A percentile compares a stretch with the other conserved stretches of the same genome.
Evolutionary conservation across 1,140 invertebrate genomes (phyloP).

Genomic region (Anadara kagoshimensis): DNA sequence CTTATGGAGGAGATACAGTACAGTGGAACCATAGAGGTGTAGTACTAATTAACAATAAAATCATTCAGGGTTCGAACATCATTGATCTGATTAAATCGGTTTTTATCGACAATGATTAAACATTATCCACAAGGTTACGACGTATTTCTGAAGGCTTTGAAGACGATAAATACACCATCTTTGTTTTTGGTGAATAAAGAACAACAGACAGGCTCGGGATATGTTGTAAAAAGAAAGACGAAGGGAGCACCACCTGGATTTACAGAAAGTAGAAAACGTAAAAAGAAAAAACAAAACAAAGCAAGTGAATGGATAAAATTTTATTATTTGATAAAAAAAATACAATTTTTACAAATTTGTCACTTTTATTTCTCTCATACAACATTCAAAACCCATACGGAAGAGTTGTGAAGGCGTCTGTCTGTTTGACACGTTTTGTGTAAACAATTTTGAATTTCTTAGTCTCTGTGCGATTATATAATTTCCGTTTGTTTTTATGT

Average conservation of each 20-base stretch:
- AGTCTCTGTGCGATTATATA: slow-evolving; percentile 3
- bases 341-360: background rate
- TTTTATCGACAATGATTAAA: too few species aligned
- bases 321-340: background rate
- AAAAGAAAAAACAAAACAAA: slow-evolving; percentile 8
- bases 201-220: slow-evolving; percentile 9
- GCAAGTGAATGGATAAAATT: slow-evolving; percentile 5
- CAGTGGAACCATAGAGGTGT: background rate
- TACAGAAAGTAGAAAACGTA: background rate
- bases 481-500: slow-evolving; percentile 14
- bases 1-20: background rate
- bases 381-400: slow-evolving; percentile 29
- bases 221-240: slow-evolving; percentile 1
- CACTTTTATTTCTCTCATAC: background rate
- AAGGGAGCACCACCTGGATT: slow-evolving; percentile 7
- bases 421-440: slow-evolving; percentile 15
- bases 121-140: too few species aligned
- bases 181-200: background rate
- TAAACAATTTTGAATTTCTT: slow-evolving; percentile 29
- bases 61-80: background rate
- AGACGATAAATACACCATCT: background rate
- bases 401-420: slow-evolving; percentile 18
- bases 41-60: background rate
- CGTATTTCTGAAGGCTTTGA: too few species aligned
- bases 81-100: background rate